Evolutionary conservation across 2,888 invertebrate genomes (phyloP), one percentile per base, ranked within the genome.

Genomic region (Chloroclystis v-ata): DNA sequence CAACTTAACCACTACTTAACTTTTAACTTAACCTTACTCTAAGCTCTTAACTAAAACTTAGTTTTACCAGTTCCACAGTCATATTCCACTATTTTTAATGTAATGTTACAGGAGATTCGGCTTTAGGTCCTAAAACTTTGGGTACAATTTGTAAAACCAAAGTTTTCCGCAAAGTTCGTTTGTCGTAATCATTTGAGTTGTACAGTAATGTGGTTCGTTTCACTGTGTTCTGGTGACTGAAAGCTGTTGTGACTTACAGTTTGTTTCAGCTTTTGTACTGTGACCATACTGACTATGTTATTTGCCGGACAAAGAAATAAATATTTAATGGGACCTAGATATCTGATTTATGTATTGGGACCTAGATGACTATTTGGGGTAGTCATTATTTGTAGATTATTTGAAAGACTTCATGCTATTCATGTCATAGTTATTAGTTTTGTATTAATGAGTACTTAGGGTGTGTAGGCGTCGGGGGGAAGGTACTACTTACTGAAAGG

Each of bases 151-250:
- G 4, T 13, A 32, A 30, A 14, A 2, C 1, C 13, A 30, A 32
- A 32, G 33, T 20, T 20, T n/a, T 20, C 8, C 4, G 16, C 3
- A 32, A 20, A 33, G 7, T 26, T 6, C 16, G 1, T 32, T 13
- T 12, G n/a, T 11, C 33, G 49, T 49, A 10, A 12, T 35, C 9
- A 8, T 28, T 37, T 8, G 29, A 14, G 28, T 5, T 1, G 12
- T 20, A 28, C 16, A 41, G 57, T 47, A 60, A 59, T 63, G 65
- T 61, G 67, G 58, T 54, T 66, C 47, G 67, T 61, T 65, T 65
- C 61, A 68, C 67, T 60, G 75, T 72, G 64, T 75, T 72, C 65
- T 60, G 63, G 67, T 63, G 47, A 84, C 82, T 83, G 80, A 83
- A 81, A 75, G 68, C 65, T 66, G 52, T 55, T 50, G 56, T 56